phyloP scores from a whole-genome alignment of 2,113 vertebrate genomes.

The Psilopsiagon aymara region DNA sequence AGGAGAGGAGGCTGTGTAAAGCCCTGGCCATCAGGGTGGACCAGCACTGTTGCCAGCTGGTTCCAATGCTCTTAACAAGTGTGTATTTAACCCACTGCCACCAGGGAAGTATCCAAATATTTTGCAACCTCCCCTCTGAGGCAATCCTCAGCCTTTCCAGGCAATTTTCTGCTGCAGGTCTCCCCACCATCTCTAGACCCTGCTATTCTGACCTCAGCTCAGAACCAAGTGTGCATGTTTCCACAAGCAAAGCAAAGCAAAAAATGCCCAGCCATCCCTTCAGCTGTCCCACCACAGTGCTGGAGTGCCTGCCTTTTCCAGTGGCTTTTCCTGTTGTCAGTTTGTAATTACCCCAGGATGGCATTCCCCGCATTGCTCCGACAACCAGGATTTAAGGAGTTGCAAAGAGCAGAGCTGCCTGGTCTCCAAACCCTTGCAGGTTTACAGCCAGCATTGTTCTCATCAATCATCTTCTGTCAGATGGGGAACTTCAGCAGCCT shows the following conservation, averaged over 20 bases:
- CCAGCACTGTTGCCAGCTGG: not conserved
- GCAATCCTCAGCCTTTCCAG: not conserved
- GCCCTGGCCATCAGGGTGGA: not conserved
- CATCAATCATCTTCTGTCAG: slow-evolving; percentile 61
- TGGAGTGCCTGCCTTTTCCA: not conserved
- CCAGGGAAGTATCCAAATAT: not conserved
- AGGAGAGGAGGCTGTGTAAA: not conserved
- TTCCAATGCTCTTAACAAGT: not conserved
- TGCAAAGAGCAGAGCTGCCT: not conserved
- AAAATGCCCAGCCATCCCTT: not conserved
- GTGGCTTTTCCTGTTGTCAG: slow-evolving; percentile 29
- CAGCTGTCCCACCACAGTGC: not conserved
- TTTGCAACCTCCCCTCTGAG: not conserved
- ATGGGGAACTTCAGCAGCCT: slow-evolving; percentile 13
- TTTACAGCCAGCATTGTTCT: slow-evolving; percentile 21
- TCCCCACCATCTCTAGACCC: not conserved
- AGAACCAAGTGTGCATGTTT: not conserved
- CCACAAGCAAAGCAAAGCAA: not conserved
- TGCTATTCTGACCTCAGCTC: not conserved
- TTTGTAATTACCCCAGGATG: slow-evolving; percentile 6
- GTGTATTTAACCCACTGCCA: not conserved
- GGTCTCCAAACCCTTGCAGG: not conserved
- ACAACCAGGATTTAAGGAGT: not conserved
- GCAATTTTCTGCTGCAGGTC: not conserved
- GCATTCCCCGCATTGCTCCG: not conserved